A percentile compares a stretch with the other conserved stretches of the same genome.
Evolutionary conservation across 2,888 invertebrate species (phyloP).

Genomic region (Noctua janthina): DNA sequence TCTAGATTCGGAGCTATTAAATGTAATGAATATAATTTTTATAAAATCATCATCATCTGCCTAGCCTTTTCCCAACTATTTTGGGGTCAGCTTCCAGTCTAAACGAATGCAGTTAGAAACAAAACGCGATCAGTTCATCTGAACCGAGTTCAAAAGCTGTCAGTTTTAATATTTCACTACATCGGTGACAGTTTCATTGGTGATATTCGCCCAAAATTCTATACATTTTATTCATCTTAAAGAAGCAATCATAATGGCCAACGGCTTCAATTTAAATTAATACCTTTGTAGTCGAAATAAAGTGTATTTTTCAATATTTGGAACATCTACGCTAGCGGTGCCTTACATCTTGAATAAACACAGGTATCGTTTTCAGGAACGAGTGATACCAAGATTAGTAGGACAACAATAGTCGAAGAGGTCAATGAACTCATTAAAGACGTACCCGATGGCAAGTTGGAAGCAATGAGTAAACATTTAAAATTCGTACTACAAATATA

Average conservation of each 20-base stretch:
- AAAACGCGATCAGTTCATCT: background rate
- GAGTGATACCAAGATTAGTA: slow-evolving; percentile 12
- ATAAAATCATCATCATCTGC: background rate
- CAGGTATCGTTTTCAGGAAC: slow-evolving; percentile 31
- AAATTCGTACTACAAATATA: slow-evolving; percentile 29
- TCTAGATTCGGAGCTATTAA: background rate
- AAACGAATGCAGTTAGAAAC: background rate
- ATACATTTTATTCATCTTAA: background rate
- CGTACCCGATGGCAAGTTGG: slow-evolving; percentile 28
- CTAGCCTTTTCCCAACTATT: background rate
- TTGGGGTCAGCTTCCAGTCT: background rate
- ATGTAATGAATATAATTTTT: background rate
- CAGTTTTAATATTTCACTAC: background rate
- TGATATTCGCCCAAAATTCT: background rate
- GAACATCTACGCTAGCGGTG: background rate
- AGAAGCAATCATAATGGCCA: background rate
- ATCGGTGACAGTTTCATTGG: background rate
- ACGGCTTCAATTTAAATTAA: background rate
- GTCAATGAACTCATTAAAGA: slow-evolving; percentile 24
- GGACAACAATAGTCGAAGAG: slow-evolving; percentile 15
- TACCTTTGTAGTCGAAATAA: background rate
- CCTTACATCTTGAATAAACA: background rate
- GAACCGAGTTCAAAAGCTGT: background rate
- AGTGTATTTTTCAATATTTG: background rate
- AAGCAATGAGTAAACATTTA: slow-evolving; percentile 33